Percentiles rank a stretch among this genome's conserved stretches.
Evolutionary conservation across 2,888 invertebrate species (phyloP).

Genomic region (Aplocera efformata): DNA sequence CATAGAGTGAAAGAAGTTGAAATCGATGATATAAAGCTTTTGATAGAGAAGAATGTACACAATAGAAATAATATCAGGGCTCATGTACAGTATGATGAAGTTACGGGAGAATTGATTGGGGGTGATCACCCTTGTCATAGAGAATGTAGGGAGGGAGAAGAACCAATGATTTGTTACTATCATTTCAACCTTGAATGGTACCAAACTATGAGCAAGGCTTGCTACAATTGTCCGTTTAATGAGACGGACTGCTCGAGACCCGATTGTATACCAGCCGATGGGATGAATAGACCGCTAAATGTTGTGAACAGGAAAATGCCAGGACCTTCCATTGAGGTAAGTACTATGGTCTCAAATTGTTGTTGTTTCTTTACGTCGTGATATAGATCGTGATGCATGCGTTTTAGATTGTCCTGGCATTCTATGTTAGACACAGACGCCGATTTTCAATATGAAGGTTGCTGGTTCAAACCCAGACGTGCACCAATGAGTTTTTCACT

Average conservation of each 20-base stretch:
- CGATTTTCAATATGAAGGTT: too few relatives aligned
- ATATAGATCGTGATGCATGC: too few relatives aligned
- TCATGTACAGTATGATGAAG: slow-evolving; percentile 65
- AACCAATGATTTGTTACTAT: slow-evolving; percentile 86
- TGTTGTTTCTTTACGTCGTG: too few relatives aligned
- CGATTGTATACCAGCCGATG: slow-evolving; percentile 93
- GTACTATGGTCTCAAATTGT: too few relatives aligned
- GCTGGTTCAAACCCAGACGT: too few relatives aligned
- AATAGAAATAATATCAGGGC: slow-evolving; percentile 53
- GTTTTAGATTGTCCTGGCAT: too few relatives aligned
- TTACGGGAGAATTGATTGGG: slow-evolving; percentile 64
- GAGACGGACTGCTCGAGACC: slow-evolving; percentile 86
- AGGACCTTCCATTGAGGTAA: slow-evolving; percentile 91
- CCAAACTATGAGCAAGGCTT: slow-evolving; percentile 93
- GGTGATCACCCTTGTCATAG: slow-evolving; percentile 83
- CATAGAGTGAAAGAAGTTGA: slow-evolving; percentile 39
- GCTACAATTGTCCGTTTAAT: slow-evolving; percentile 89
- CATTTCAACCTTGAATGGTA: slow-evolving; percentile 90
- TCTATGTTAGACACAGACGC: too few relatives aligned
- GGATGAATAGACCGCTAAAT: slow-evolving; percentile 86
- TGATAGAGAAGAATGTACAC: slow-evolving; percentile 24
- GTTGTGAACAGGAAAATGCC: slow-evolving; percentile 93
- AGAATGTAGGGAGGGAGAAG: slow-evolving; percentile 80
- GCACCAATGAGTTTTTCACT: too few relatives aligned
- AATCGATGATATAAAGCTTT: slow-evolving; percentile 33